Conservation (phyloP, 1,140 invertebrate species). For the Drosophila elegans region DNA sequence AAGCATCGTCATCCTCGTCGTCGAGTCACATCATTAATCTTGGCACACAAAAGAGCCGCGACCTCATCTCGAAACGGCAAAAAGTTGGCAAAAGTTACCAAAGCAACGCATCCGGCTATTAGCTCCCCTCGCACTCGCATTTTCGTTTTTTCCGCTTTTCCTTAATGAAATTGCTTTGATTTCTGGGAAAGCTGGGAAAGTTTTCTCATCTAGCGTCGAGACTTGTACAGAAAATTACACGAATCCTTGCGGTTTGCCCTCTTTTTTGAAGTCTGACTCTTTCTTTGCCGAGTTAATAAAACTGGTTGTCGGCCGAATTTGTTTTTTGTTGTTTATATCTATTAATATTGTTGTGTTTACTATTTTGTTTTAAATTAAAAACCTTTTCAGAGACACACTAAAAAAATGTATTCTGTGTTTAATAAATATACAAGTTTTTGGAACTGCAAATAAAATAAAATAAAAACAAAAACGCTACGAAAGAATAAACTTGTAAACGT, state of each 20-base stretch:
- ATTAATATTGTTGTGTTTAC: not conserved
- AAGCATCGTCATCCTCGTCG: conserved; percentile 28
- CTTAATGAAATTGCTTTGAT: conserved; percentile 79
- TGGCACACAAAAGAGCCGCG: conserved; percentile 42
- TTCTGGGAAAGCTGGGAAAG: conserved; percentile 52
- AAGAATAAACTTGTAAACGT: no score
- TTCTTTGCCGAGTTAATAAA: conserved; percentile 58
- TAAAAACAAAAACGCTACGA: no score
- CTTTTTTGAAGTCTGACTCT: conserved; percentile 40
- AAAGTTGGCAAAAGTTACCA: conserved; percentile 57
- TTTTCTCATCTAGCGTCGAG: conserved; percentile 60
- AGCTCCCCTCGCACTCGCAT: conserved; percentile 23
- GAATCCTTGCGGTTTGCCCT: conserved; percentile 52
- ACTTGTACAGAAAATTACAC: conserved; percentile 46
- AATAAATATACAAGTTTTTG: no score
- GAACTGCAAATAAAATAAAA: no score
- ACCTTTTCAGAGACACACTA: no score
- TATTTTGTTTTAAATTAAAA: no score
- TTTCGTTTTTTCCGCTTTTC: conserved; percentile 17
- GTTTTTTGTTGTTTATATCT: not conserved
- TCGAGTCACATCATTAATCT: conserved; percentile 58
- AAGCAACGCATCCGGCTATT: conserved; percentile 43
- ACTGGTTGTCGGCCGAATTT: conserved; percentile 53
- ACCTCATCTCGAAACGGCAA: conserved; percentile 12
- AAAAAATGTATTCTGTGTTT: no score